Evolutionary conservation across 2,888 invertebrate species (phyloP).

Genomic region (Drosophila falleni): DNA sequence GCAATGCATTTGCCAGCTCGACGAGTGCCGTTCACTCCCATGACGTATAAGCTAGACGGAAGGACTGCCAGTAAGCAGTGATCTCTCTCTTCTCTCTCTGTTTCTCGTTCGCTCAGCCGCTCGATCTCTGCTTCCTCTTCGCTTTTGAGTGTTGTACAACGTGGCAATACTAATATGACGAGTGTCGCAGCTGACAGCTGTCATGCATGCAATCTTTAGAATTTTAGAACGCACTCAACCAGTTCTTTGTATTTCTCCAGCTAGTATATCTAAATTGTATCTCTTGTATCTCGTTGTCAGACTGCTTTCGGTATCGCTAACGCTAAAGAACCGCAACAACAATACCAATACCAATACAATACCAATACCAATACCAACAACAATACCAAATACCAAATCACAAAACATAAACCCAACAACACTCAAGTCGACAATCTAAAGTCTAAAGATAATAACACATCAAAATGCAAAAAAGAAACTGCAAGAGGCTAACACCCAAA

Average conservation of each 20-base stretch:
- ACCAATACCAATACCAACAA: constrained; percentile 23
- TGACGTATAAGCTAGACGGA: constrained; percentile 45
- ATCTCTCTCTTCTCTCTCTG: too few species aligned
- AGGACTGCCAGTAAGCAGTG: constrained; percentile 45
- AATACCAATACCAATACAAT: constrained; percentile 40
- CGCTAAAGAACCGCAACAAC: constrained; percentile 57
- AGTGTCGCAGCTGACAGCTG: constrained; percentile 16
- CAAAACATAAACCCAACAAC: constrained; percentile 35
- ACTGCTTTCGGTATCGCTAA: constrained; percentile 72
- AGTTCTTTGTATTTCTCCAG: constrained; percentile 6
- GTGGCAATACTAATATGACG: constrained; percentile 30
- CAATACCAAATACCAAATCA: constrained; percentile 26
- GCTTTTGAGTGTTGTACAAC: constrained; percentile 64
- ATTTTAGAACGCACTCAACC: constrained; percentile 1
- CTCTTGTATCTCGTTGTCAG: constrained; percentile 75
- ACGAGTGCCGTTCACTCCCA: constrained; percentile 72
- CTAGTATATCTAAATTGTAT: constrained; percentile 50
- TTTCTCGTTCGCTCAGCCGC: neutral
- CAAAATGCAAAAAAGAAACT: neutral
- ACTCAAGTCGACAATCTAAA: too few species aligned
- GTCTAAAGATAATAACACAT: neutral
- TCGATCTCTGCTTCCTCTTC: constrained; percentile 32
- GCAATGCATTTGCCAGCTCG: constrained; percentile 76
- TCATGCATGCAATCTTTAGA: constrained; percentile 26
- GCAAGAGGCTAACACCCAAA: constrained; percentile 40